phyloP scores from a whole-genome alignment of 2,888 invertebrate genomes.

The Drosophila nigricruria region DNA sequence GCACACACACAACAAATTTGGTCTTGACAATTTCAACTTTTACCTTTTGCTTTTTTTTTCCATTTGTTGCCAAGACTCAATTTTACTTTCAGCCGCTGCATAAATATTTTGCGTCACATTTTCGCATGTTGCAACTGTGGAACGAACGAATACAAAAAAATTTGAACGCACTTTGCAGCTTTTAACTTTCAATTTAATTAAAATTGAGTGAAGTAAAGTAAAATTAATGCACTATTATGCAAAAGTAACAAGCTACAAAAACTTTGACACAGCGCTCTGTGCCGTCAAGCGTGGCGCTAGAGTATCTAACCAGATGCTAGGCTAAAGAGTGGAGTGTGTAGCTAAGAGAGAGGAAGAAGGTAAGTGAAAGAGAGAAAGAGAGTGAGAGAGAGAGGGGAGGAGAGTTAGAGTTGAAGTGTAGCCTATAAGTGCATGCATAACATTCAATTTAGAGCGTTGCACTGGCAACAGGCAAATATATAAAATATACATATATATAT shows the following conservation, averaged over 20 bases:
- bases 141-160: background rate
- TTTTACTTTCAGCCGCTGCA: conserved; percentile 24
- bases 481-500: background rate
- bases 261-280: conserved; percentile 42
- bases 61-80: conserved; percentile 11
- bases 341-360: no score
- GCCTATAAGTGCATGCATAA: conserved; percentile 49
- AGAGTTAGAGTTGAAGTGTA: background rate
- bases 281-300: conserved; percentile 29
- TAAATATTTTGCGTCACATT: conserved; percentile 16
- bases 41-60: conserved; percentile 5
- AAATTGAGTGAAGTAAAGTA: conserved; percentile 65
- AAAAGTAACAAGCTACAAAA: conserved; percentile 46
- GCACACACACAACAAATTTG: background rate
- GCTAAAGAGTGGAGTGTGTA: background rate
- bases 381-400: background rate
- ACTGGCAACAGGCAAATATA: background rate
- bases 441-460: conserved; percentile 55
- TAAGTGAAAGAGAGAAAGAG: no score
- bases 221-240: conserved; percentile 69
- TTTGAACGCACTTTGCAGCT: conserved; percentile 45
- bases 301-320: conserved; percentile 31
- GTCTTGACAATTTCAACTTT: conserved; percentile 7
- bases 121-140: background rate
- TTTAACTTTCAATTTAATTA: conserved; percentile 74